Conservation (phyloP, 2,113 vertebrate genomes). For the Accipiter virgatus region DNA sequence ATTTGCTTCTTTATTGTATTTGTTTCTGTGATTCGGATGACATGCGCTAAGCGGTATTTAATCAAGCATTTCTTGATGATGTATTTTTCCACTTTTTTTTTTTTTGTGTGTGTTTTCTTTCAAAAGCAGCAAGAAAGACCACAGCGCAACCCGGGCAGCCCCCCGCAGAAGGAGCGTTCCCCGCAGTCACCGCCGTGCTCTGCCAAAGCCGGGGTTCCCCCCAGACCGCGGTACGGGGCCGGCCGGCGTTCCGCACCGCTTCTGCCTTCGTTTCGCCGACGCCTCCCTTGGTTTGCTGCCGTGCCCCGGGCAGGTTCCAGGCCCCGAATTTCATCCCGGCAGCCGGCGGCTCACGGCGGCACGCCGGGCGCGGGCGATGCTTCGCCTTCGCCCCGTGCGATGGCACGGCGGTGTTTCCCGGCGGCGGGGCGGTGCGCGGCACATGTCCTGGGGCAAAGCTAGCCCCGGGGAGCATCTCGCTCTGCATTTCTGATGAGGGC, state of each 20-base stretch:
- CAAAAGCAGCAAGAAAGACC: neutral
- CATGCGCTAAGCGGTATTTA: fast-evolving
- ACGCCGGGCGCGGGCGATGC: fast-evolving
- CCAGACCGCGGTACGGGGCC: fast-evolving
- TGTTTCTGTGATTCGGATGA: fast-evolving
- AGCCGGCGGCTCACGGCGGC: neutral
- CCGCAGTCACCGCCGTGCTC: fast-evolving
- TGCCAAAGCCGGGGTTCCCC: neutral
- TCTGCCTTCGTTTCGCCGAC: neutral
- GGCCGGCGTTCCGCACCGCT: neutral
- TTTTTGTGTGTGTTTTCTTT: too few species aligned
- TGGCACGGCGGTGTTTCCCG: neutral
- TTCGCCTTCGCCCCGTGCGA: too few species aligned
- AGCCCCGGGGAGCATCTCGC: neutral
- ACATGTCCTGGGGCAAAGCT: neutral
- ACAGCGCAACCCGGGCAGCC: neutral
- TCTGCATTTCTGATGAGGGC: neutral
- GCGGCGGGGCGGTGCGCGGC: too few species aligned
- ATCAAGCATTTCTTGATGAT: neutral
- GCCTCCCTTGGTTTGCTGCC: neutral
- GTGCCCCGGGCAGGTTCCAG: too few species aligned
- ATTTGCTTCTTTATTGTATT: neutral
- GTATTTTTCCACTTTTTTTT: neutral
- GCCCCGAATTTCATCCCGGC: neutral
- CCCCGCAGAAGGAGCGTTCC: neutral